Evolutionary conservation across 2,797 vertebrate genomes (phyloP).

Genomic region (Anguilla pacifica): DNA sequence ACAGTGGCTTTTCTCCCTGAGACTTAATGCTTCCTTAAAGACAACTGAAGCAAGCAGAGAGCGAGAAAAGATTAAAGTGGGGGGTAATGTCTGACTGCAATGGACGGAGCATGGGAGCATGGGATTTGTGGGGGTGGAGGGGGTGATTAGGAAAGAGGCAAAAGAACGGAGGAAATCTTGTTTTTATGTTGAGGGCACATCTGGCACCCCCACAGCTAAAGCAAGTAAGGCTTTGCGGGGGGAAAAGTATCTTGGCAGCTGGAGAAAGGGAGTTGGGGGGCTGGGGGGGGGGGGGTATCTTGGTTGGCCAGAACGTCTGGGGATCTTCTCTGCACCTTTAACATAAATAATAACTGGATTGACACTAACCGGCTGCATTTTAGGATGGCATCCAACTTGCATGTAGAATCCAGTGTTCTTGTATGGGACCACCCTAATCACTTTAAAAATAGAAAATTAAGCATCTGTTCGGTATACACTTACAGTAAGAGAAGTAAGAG

Average conservation of each 20-base stretch:
- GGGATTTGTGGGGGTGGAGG: neutral
- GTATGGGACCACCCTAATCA: neutral
- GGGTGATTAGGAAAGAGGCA: neutral
- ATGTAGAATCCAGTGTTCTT: neutral
- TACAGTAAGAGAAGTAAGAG: too few species aligned
- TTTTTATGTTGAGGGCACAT: neutral
- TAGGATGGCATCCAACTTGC: neutral
- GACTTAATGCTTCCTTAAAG: neutral
- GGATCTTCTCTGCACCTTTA: neutral
- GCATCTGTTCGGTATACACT: neutral
- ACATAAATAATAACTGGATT: neutral
- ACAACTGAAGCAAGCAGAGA: neutral
- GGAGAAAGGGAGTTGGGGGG: neutral
- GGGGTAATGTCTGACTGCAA: neutral
- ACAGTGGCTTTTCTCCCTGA: neutral
- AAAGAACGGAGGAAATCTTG: neutral
- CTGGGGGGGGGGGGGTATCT: neutral
- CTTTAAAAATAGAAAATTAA: conserved; percentile 7
- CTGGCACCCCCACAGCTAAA: neutral
- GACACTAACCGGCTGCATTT: neutral
- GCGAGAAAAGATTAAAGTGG: neutral
- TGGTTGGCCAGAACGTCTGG: neutral
- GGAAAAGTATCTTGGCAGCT: neutral
- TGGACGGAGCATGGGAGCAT: neutral
- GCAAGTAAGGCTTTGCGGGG: neutral